These are phyloP conservation scores for Jaculus jaculus DNA, from an alignment of 2,113 vertebrate species.

Conservation along the genomic window DNA sequence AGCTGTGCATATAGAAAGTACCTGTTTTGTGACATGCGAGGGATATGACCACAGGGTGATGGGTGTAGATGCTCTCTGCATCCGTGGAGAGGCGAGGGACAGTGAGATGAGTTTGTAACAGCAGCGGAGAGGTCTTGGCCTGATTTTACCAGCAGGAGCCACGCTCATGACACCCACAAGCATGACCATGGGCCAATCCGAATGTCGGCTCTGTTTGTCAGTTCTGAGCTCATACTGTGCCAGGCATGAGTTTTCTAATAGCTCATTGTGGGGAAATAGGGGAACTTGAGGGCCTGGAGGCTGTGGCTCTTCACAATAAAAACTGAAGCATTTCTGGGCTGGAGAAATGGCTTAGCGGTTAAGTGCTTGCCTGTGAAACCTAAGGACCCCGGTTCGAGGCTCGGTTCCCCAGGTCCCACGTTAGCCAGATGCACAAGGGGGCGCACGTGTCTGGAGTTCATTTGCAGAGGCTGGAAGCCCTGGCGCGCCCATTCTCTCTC, in stretches of 20 bases:
- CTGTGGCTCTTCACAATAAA: background rate
- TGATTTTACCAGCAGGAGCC: background rate
- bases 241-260: background rate
- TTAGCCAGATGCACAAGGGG: too few species aligned
- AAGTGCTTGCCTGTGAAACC: too few species aligned
- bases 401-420: too few species aligned
- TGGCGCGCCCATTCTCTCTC: too few species aligned
- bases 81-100: background rate
- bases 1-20: background rate
- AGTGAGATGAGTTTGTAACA: background rate
- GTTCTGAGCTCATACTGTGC: background rate
- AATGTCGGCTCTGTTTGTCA: background rate
- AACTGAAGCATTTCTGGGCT: background rate
- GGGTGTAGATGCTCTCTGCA: background rate
- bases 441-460: too few species aligned
- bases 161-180: background rate
- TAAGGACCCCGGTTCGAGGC: too few species aligned
- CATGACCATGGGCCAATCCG: background rate
- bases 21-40: background rate
- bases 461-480: too few species aligned
- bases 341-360: too few species aligned
- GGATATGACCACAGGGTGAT: background rate
- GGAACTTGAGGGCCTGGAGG: background rate
- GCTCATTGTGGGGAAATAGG: background rate
- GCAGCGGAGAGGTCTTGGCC: background rate